Evolutionary conservation across 1,140 invertebrate genomes (phyloP).

Genomic region (Hyles euphorbiae): DNA sequence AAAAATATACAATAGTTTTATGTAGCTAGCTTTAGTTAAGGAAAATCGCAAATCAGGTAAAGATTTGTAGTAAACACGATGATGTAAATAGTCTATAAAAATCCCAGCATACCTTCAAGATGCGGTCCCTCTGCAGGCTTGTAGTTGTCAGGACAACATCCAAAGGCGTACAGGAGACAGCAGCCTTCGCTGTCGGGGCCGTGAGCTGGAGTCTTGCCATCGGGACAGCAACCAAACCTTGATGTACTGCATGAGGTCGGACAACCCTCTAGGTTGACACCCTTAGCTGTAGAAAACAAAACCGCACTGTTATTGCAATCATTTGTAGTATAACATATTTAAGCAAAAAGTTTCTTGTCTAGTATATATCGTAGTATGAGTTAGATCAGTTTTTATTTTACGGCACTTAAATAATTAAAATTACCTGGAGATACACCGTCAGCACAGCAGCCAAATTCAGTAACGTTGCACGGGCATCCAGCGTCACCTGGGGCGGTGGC

Average conservation of each 20-base stretch:
- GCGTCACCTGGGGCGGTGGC: conserved; percentile 82
- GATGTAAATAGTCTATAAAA: no score
- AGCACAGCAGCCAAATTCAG: conserved; percentile 91
- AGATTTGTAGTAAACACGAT: no score
- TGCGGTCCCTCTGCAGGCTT: conserved; percentile 88
- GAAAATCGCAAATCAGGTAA: no score
- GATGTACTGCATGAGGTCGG: background rate
- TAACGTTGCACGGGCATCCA: conserved; percentile 86
- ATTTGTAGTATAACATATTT: no score
- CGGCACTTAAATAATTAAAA: conserved; percentile 1
- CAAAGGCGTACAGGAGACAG: conserved; percentile 2
- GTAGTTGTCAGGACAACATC: conserved; percentile 85
- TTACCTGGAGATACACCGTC: conserved; percentile 87
- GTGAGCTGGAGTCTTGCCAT: conserved; percentile 66
- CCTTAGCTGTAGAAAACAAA: background rate
- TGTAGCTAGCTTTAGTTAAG: no score
- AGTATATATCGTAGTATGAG: no score
- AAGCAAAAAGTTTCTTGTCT: no score
- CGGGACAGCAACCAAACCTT: conserved; percentile 4
- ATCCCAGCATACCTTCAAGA: conserved; percentile 76
- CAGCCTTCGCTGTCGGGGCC: conserved; percentile 86
- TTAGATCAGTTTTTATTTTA: no score
- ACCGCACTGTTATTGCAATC: background rate
- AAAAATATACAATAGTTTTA: no score
- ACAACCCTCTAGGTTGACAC: background rate